Conservation (phyloP, 1,140 invertebrate genomes). For the Grapholita molesta region DNA sequence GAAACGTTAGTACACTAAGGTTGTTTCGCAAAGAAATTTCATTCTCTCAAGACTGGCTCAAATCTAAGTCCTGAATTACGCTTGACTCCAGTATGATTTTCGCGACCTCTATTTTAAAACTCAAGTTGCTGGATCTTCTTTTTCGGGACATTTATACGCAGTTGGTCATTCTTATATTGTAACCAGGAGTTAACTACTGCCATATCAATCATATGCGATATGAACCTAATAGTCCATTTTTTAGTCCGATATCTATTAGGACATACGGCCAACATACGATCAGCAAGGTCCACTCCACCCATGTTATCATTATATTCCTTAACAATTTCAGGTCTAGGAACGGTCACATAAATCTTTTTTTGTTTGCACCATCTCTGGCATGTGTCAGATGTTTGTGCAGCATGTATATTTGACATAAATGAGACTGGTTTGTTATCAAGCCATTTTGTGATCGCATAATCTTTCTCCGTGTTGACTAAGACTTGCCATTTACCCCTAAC, state of each 20-base stretch:
- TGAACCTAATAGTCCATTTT: conserved; percentile 27
- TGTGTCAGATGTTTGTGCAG: conserved; percentile 3
- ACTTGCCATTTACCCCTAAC: conserved; percentile 12
- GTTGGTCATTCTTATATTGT: conserved; percentile 19
- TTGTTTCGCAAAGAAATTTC: too few relatives aligned
- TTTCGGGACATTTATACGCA: neutral
- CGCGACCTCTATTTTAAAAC: too few relatives aligned
- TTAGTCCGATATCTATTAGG: conserved; percentile 24
- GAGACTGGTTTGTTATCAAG: conserved; percentile 23
- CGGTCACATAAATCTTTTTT: conserved; percentile 1
- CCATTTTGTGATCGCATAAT: conserved; percentile 26
- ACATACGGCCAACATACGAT: conserved; percentile 29
- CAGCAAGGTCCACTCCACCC: conserved; percentile 31
- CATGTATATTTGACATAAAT: conserved; percentile 18
- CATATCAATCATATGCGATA: conserved; percentile 23
- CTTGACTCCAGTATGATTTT: too few relatives aligned
- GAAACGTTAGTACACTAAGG: too few relatives aligned
- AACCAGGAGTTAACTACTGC: conserved; percentile 20
- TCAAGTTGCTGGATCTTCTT: too few relatives aligned
- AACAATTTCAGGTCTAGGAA: conserved; percentile 22
- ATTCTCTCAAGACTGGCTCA: too few relatives aligned
- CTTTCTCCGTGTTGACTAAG: conserved; percentile 6
- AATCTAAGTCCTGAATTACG: too few relatives aligned
- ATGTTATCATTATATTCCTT: conserved; percentile 30
- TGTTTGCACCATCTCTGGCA: conserved; percentile 1